A percentile compares a stretch with the other conserved stretches of the same genome.
Conservation (phyloP, 2,113 vertebrate genomes). For the Galeopterus variegatus region DNA sequence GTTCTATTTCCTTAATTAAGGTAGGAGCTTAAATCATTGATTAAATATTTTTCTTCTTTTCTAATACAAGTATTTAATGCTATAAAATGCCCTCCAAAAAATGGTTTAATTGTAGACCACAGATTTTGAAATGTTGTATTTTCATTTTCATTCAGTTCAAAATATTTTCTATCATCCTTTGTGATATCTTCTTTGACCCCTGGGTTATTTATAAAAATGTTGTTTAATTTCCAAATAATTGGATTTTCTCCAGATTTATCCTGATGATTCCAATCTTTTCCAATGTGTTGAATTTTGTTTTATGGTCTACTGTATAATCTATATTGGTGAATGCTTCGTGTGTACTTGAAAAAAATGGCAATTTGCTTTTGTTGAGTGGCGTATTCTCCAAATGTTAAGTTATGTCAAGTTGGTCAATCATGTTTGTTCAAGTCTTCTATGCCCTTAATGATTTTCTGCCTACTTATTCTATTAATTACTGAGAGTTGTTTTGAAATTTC, state of each 20-base stretch:
- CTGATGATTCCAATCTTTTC: background rate
- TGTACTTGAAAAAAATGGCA: background rate
- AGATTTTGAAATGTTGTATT: background rate
- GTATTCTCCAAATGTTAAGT: background rate
- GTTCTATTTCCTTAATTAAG: conserved; percentile 29
- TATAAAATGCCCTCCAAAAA: background rate
- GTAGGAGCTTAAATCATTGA: background rate
- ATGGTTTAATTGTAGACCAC: background rate
- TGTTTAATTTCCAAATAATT: conserved; percentile 52
- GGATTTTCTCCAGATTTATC: background rate
- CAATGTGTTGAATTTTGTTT: background rate
- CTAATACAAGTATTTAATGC: background rate
- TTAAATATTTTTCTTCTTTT: background rate
- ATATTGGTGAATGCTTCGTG: background rate
- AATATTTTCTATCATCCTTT: conserved; percentile 3
- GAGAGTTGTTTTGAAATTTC: background rate
- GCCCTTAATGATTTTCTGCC: conserved; percentile 9
- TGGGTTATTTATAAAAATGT: background rate
- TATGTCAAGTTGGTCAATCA: background rate
- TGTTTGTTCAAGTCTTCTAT: background rate
- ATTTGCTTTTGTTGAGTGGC: background rate
- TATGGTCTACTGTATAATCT: background rate
- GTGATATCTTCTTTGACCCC: background rate
- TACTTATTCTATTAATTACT: background rate
- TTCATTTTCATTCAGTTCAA: conserved; percentile 53